Evolutionary conservation across 2,797 vertebrate species (phyloP).

Genomic region (Coregonus suidteri): DNA sequence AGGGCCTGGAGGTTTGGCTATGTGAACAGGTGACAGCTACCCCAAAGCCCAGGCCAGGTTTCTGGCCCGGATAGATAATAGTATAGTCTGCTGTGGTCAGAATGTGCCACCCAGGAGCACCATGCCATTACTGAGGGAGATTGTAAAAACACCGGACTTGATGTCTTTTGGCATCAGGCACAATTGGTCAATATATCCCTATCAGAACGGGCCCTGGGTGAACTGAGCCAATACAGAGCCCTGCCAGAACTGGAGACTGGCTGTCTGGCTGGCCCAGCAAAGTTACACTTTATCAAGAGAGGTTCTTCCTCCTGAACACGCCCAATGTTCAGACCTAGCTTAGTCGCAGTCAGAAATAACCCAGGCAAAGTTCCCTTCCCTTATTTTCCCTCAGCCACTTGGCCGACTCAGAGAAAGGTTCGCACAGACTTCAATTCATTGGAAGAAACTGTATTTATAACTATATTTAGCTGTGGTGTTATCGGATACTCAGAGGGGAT

Average conservation of each 20-base stretch:
- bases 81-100: constrained; percentile 1
- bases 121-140: constrained; percentile 9
- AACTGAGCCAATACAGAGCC: constrained; percentile 5
- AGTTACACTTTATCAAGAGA: not conserved
- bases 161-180: constrained; percentile 32
- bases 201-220: constrained; percentile 12
- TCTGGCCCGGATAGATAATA: constrained; percentile 26
- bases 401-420: not conserved
- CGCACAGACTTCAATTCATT: constrained; percentile 29
- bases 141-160: constrained; percentile 15
- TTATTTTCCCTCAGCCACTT: not conserved
- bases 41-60: constrained; percentile 25
- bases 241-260: not conserved
- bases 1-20: constrained; percentile 43
- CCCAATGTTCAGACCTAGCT: constrained; percentile 5
- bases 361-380: not conserved
- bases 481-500: constrained; percentile 54
- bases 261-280: not conserved
- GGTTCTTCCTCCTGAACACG: not conserved
- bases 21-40: constrained; percentile 64
- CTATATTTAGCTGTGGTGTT: constrained; percentile 43
- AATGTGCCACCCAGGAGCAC: constrained; percentile 44
- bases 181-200: constrained; percentile 27
- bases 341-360: not conserved
- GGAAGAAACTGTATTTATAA: constrained; percentile 25